Conservation (phyloP, 2,888 invertebrate species). For the Amiota minor region DNA sequence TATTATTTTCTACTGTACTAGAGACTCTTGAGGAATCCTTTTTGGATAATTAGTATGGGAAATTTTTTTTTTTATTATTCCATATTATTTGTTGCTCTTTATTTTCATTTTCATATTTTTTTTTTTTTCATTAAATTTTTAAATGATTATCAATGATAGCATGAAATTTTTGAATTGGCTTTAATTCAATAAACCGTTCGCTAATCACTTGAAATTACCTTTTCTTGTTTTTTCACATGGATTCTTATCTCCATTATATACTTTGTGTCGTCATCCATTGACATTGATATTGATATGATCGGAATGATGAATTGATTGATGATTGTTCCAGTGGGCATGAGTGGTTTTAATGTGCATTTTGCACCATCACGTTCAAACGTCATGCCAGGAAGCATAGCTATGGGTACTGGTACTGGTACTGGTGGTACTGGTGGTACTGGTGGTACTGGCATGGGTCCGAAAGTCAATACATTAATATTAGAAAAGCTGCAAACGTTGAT, state of each 20-base stretch:
- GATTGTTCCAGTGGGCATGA: constrained; percentile 78
- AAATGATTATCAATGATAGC: no score
- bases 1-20: no score
- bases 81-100: no score
- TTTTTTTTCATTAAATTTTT: no score
- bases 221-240: no score
- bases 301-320: constrained; percentile 8
- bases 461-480: constrained; percentile 66
- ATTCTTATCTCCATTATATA: background rate
- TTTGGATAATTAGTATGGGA: no score
- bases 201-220: background rate
- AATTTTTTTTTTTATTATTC: no score
- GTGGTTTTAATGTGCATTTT: constrained; percentile 69
- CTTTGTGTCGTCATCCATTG: constrained; percentile 50
- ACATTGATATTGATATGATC: constrained; percentile 7
- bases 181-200: background rate
- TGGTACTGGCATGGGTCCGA: constrained; percentile 46
- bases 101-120: no score
- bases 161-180: no score
- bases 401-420: constrained; percentile 37
- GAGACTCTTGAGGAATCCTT: no score
- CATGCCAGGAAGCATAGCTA: constrained; percentile 27
- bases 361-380: constrained; percentile 5
- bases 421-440: constrained; percentile 42
- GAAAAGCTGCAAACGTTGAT: constrained; percentile 72